Conservation (phyloP, 2,888 invertebrate species). For the Drosophila vallismaia region DNA sequence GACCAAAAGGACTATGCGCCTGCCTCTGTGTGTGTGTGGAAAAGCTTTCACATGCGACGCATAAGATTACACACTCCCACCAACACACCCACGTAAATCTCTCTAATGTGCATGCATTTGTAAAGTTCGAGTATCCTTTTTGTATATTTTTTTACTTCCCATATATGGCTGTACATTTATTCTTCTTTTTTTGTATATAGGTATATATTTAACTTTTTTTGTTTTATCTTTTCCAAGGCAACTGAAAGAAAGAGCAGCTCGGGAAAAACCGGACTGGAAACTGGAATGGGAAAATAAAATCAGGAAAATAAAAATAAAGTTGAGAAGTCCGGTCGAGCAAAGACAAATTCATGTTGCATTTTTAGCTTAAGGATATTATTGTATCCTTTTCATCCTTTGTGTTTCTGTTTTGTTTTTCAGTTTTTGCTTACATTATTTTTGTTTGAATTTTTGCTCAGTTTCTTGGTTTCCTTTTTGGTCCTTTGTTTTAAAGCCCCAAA, state of each 20-base stretch:
- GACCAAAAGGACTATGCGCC: conserved; percentile 50
- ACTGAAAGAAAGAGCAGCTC: conserved; percentile 60
- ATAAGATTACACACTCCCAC: conserved; percentile 62
- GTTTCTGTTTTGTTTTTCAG: conserved; percentile 64
- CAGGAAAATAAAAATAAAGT: conserved; percentile 5
- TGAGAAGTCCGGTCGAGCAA: conserved; percentile 54
- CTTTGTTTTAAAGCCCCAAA: conserved; percentile 57
- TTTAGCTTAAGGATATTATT: conserved; percentile 79
- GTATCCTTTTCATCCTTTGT: conserved; percentile 68
- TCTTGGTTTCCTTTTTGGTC: conserved; percentile 32
- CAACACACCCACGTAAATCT: conserved; percentile 40
- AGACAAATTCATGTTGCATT: conserved; percentile 79
- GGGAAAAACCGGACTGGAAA: conserved; percentile 29
- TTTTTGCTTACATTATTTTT: conserved; percentile 69
- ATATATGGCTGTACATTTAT: conserved; percentile 21
- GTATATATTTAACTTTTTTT: conserved; percentile 21
- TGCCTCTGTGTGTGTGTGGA: conserved; percentile 10
- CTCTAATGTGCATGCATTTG: conserved; percentile 81
- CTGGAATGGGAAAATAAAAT: conserved; percentile 20
- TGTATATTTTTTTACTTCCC: neutral
- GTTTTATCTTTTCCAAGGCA: conserved; percentile 49
- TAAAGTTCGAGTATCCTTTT: conserved; percentile 76
- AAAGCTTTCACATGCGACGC: conserved; percentile 68
- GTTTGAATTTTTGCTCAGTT: conserved; percentile 12
- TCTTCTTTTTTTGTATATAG: conserved; percentile 15